These are phyloP conservation scores for Drosophila persimilis DNA, from an alignment of 1,140 invertebrate genomes.

Conservation along the genomic window DNA sequence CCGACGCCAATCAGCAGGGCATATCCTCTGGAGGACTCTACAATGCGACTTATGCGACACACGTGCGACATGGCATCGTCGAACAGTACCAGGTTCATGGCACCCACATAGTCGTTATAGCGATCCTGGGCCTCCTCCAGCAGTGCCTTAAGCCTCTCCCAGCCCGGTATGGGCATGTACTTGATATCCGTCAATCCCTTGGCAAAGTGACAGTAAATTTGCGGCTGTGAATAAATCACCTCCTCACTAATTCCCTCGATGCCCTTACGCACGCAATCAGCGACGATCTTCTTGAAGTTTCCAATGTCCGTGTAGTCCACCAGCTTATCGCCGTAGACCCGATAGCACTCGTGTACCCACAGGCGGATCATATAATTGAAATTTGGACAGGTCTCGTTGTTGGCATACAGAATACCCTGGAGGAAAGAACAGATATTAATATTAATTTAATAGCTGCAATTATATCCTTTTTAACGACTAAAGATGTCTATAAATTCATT, in stretches of 20 bases:
- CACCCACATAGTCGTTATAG: slow-evolving; percentile 93
- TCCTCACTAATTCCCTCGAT: slow-evolving; percentile 90
- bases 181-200: slow-evolving; percentile 95
- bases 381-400: slow-evolving; percentile 89
- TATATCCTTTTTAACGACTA: too few species aligned
- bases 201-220: slow-evolving; percentile 95
- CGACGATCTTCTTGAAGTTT: slow-evolving; percentile 88
- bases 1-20: slow-evolving; percentile 96
- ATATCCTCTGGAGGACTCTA: slow-evolving; percentile 95
- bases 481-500: too few species aligned
- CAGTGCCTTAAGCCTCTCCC: slow-evolving; percentile 89
- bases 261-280: slow-evolving; percentile 92
- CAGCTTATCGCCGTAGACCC: slow-evolving; percentile 96
- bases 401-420: slow-evolving; percentile 95
- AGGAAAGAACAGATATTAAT: background rate
- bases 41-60: slow-evolving; percentile 95
- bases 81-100: slow-evolving; percentile 97
- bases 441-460: background rate
- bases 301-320: slow-evolving; percentile 90
- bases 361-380: slow-evolving; percentile 89
- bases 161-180: slow-evolving; percentile 91
- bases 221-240: slow-evolving; percentile 87
- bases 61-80: slow-evolving; percentile 97
- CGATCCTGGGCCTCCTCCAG: slow-evolving; percentile 91
- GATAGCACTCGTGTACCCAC: slow-evolving; percentile 94